Conservation (phyloP, 2,888 invertebrate genomes). For the Incurvaria masculella region DNA sequence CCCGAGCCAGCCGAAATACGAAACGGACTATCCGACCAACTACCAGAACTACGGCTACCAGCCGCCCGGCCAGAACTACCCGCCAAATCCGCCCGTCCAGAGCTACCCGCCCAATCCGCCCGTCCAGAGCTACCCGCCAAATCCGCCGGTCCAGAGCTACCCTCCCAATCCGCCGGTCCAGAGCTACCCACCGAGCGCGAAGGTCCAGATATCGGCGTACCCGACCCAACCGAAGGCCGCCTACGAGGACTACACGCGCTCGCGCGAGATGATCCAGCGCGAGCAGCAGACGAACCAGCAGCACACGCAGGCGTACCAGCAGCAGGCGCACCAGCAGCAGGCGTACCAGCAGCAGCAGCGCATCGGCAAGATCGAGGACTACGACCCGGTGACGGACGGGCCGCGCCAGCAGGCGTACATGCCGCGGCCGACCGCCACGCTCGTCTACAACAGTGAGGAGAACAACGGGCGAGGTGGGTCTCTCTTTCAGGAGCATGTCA, state of each 20-base stretch:
- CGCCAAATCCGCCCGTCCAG: slow-evolving; percentile 19
- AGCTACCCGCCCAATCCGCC: slow-evolving; percentile 11
- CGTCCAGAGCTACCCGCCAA: slow-evolving; percentile 18
- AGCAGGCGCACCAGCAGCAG: slow-evolving; percentile 24
- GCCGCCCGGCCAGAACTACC: slow-evolving; percentile 18
- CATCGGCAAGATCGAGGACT: slow-evolving; percentile 76
- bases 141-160: no score
- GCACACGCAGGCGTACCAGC: slow-evolving; percentile 21
- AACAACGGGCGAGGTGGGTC: slow-evolving; percentile 20
- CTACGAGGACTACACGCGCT: slow-evolving; percentile 20
- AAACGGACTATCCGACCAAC: slow-evolving; percentile 13
- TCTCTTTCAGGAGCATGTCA: no score
- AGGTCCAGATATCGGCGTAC: slow-evolving; percentile 12
- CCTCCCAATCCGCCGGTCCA: slow-evolving; percentile 18
- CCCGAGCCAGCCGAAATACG: slow-evolving; percentile 30
- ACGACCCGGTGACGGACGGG: slow-evolving; percentile 72
- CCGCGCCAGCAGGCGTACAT: slow-evolving; percentile 70
- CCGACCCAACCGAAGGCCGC: slow-evolving; percentile 16
- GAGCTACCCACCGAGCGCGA: slow-evolving; percentile 20
- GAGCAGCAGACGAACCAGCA: slow-evolving; percentile 16
- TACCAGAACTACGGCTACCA: slow-evolving; percentile 17
- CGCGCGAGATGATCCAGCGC: slow-evolving; percentile 2
- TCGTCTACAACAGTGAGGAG: slow-evolving; percentile 70
- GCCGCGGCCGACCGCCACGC: slow-evolving; percentile 73
- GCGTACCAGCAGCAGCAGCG: slow-evolving; percentile 31